These are phyloP conservation scores for Scomber scombrus DNA, from an alignment of 2,113 vertebrate species.

Conservation along the genomic window DNA sequence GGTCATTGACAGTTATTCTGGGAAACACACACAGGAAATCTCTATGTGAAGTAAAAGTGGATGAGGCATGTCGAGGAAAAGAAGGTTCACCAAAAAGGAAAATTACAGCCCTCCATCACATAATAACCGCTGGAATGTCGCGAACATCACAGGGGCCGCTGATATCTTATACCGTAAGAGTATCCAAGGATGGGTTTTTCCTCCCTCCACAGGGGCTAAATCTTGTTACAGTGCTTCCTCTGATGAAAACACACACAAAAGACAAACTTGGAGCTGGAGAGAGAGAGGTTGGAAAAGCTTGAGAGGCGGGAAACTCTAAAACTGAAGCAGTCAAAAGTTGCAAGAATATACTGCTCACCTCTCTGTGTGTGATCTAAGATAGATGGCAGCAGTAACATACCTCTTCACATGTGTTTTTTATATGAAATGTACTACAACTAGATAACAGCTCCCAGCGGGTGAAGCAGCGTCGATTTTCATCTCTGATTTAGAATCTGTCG, in stretches of 20 bases:
- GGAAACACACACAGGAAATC: slow-evolving; percentile 38
- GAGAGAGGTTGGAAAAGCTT: background rate
- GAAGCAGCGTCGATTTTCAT: background rate
- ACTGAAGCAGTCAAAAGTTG: background rate
- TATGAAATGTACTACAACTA: background rate
- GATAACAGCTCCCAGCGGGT: slow-evolving; percentile 20
- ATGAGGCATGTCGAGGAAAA: slow-evolving; percentile 17
- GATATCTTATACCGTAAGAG: slow-evolving; percentile 45
- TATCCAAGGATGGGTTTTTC: slow-evolving; percentile 19
- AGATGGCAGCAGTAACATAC: background rate
- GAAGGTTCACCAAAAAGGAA: slow-evolving; percentile 17
- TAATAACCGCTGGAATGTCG: slow-evolving; percentile 49
- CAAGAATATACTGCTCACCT: slow-evolving; percentile 8
- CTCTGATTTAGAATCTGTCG: slow-evolving; percentile 44
- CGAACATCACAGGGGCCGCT: slow-evolving; percentile 24
- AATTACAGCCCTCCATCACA: slow-evolving; percentile 45
- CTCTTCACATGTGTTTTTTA: slow-evolving; percentile 11
- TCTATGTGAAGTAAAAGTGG: slow-evolving; percentile 23
- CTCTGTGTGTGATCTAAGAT: background rate
- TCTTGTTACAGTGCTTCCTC: slow-evolving; percentile 54
- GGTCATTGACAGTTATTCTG: slow-evolving; percentile 47
- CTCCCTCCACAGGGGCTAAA: slow-evolving; percentile 17
- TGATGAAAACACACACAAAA: slow-evolving; percentile 64
- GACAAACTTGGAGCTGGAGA: slow-evolving; percentile 52
- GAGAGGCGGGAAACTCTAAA: slow-evolving; percentile 17